Evolutionary conservation across 2,797 vertebrate genomes (phyloP).

Genomic region (Acrossocheilus wenchowensis): DNA sequence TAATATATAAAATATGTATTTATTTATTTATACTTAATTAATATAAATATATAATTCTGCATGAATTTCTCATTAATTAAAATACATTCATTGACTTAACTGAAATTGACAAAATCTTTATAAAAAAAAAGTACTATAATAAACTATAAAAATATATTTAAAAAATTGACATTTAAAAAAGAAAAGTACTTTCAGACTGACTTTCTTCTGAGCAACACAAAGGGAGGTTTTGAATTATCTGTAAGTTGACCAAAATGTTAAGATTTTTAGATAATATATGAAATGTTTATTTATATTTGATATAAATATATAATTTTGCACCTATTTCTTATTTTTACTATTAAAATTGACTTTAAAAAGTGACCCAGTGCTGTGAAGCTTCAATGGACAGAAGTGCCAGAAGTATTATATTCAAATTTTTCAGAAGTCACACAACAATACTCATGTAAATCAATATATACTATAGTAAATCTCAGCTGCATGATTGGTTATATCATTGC

Average conservation of each 20-base stretch:
- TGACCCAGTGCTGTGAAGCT: background rate
- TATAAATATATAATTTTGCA: too few relatives aligned
- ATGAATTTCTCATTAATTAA: background rate
- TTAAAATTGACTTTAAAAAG: too few relatives aligned
- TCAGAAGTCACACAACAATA: background rate
- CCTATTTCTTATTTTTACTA: too few relatives aligned
- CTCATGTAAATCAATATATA: too few relatives aligned
- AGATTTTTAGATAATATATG: too few relatives aligned
- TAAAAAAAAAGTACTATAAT: background rate
- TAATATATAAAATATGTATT: background rate
- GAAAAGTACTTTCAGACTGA: background rate
- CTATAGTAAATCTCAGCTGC: background rate
- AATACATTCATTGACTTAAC: background rate
- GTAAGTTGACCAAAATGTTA: background rate
- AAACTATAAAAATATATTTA: too few relatives aligned
- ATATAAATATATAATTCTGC: background rate
- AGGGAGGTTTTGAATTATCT: background rate
- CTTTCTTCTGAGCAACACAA: background rate
- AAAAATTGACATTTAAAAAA: too few relatives aligned
- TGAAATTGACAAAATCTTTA: background rate
- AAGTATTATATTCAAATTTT: background rate
- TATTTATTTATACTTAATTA: background rate
- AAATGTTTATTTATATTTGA: too few relatives aligned
- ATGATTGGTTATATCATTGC: background rate
- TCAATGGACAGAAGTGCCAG: background rate